phyloP scores from a whole-genome alignment of 2,888 invertebrate genomes.

The Anticlea derivata region DNA sequence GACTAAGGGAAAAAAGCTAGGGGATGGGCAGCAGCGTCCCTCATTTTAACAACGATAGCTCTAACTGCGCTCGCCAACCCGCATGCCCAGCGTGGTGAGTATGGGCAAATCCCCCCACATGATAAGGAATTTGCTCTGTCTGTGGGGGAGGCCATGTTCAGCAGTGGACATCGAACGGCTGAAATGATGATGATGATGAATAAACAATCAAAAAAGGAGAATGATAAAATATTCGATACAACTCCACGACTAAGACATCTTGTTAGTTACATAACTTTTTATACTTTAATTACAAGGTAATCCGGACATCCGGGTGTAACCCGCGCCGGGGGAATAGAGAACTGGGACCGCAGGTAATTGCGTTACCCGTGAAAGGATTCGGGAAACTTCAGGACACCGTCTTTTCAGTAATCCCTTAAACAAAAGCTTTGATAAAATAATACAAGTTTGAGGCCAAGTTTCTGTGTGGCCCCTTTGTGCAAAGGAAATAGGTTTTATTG shows the following conservation, averaged over 20 bases:
- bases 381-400: slow-evolving; percentile 19
- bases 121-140: no score
- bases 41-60: no score
- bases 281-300: slow-evolving; percentile 15
- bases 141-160: no score
- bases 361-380: slow-evolving; percentile 25
- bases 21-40: no score
- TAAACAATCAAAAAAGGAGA: neutral
- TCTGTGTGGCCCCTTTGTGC: slow-evolving; percentile 9
- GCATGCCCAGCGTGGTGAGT: no score
- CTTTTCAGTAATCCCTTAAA: slow-evolving; percentile 28
- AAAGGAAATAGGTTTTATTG: slow-evolving; percentile 5
- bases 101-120: no score
- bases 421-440: slow-evolving; percentile 28
- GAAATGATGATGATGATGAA: no score
- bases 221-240: no score
- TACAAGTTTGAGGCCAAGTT: slow-evolving; percentile 17
- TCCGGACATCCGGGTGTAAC: slow-evolving; percentile 9
- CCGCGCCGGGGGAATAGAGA: neutral
- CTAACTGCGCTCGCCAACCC: no score
- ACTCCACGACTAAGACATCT: slow-evolving; percentile 1
- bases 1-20: no score
- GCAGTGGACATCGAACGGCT: no score
- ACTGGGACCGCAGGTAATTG: slow-evolving; percentile 20
- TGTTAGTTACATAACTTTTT: slow-evolving; percentile 5